Evolutionary conservation across 2,797 vertebrate species (phyloP).

Genomic region (Molossus alvarezi): DNA sequence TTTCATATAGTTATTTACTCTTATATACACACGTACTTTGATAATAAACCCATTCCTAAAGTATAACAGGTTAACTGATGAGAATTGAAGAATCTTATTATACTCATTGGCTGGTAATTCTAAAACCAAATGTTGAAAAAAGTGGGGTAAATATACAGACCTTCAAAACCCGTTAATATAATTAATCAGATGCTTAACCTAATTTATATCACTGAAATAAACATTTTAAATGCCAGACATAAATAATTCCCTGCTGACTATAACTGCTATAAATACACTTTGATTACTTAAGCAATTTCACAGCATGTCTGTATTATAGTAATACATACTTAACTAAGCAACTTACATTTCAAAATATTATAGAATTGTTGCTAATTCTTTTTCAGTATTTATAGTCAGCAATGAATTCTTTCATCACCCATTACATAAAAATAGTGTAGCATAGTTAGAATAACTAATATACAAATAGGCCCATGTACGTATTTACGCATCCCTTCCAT

Average conservation of each 20-base stretch:
- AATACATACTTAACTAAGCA: constrained; percentile 7
- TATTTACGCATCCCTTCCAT: constrained; percentile 31
- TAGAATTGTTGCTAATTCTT: constrained; percentile 45
- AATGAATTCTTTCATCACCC: neutral
- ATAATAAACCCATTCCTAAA: constrained; percentile 53
- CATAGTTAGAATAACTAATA: constrained; percentile 42
- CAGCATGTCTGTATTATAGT: neutral
- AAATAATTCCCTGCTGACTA: constrained; percentile 38
- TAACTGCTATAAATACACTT: constrained; percentile 18
- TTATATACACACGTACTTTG: constrained; percentile 13
- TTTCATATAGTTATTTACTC: neutral
- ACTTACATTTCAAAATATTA: constrained; percentile 40
- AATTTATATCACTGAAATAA: constrained; percentile 62
- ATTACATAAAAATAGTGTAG: constrained; percentile 2
- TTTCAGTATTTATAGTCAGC: constrained; percentile 53
- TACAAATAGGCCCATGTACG: neutral
- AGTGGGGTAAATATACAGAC: neutral
- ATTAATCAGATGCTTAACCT: constrained; percentile 47
- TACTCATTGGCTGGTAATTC: constrained; percentile 22
- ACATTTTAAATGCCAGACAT: constrained; percentile 53
- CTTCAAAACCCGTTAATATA: neutral
- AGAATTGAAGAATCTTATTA: constrained; percentile 56
- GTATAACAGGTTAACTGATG: constrained; percentile 27
- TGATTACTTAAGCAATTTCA: constrained; percentile 55
- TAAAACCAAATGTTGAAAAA: constrained; percentile 57